A percentile compares a stretch with the other conserved stretches of the same genome.
Conservation (phyloP, 2,888 invertebrate species). For the Heteromurus nitidus region DNA sequence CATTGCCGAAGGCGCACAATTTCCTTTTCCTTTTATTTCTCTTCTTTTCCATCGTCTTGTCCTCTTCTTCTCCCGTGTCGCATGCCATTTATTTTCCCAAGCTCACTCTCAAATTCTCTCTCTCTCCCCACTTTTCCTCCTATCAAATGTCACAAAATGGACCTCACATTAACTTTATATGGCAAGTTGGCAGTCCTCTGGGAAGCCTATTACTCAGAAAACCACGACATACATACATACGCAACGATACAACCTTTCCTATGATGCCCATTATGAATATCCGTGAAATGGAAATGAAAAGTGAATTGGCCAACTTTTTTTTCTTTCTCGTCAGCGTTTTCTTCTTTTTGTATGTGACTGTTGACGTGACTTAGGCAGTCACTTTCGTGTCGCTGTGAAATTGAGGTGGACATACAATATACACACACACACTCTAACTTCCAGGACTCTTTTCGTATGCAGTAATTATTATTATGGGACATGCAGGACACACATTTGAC, state of each 20-base stretch:
- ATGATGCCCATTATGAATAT: no score
- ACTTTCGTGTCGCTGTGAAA: neutral
- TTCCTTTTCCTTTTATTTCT: constrained; percentile 45
- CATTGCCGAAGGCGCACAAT: constrained; percentile 60
- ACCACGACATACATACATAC: neutral
- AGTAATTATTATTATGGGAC: constrained; percentile 14
- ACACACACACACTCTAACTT: no score
- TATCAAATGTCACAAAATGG: constrained; percentile 55
- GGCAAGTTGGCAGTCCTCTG: neutral
- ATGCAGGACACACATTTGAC: neutral
- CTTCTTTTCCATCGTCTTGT: neutral
- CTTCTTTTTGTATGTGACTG: no score
- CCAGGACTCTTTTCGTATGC: no score
- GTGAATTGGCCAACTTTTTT: constrained; percentile 33
- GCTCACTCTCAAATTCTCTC: constrained; percentile 32
- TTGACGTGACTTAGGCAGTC: no score
- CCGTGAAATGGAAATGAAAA: constrained; percentile 39
- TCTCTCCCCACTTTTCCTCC: constrained; percentile 17
- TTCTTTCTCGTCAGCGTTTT: constrained; percentile 9
- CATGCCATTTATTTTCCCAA: constrained; percentile 54
- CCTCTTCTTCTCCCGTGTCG: constrained; percentile 41
- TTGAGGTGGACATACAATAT: no score
- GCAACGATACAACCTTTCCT: neutral
- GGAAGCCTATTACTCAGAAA: no score
- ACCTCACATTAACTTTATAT: constrained; percentile 49